Evolutionary conservation across 2,888 invertebrate species (phyloP).

Genomic region (Icerya purchasi): DNA sequence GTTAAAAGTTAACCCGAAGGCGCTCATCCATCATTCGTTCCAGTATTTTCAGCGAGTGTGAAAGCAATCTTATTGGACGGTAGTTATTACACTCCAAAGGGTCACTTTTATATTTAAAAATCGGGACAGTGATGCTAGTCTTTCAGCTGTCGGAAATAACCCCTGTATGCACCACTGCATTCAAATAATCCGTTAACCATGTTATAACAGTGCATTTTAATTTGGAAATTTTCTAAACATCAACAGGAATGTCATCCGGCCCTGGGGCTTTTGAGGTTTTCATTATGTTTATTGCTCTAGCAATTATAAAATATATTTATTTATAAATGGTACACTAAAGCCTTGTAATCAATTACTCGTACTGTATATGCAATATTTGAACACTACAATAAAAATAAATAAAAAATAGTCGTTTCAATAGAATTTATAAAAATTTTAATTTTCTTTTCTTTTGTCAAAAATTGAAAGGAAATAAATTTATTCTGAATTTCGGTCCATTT

Average conservation of each 20-base stretch:
- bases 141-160: neutral
- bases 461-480: too few relatives aligned
- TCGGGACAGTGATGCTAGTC: neutral
- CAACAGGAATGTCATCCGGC: neutral
- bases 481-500: too few relatives aligned
- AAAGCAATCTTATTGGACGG: neutral
- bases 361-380: too few relatives aligned
- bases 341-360: too few relatives aligned
- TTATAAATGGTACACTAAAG: too few relatives aligned
- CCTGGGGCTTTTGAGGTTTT: neutral
- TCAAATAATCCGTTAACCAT: neutral
- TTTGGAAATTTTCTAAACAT: neutral
- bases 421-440: too few relatives aligned
- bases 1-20: neutral
- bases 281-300: neutral
- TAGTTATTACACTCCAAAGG: neutral
- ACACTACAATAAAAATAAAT: too few relatives aligned
- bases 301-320: too few relatives aligned
- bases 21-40: neutral
- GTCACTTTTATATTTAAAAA: neutral
- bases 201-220: neutral
- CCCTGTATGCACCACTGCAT: neutral
- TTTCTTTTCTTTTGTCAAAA: too few relatives aligned
- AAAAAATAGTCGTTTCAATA: too few relatives aligned
- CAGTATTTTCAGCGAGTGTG: neutral